Evolutionary conservation across 1,140 invertebrate genomes (phyloP), one percentile per base, ranked within the genome.

Genomic region (Arion vulgaris): DNA sequence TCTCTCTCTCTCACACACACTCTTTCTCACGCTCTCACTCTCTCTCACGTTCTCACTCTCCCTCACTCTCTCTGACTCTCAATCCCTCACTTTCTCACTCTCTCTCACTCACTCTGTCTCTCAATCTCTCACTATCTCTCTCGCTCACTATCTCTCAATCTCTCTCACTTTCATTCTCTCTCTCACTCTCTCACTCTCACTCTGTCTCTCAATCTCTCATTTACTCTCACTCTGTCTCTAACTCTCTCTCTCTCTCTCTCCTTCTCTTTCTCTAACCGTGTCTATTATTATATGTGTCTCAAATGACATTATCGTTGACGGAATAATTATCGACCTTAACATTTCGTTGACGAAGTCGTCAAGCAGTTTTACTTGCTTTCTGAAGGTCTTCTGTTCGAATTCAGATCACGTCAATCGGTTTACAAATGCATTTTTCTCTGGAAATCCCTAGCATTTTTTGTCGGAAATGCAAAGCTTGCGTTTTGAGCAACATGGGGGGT

Each of bases 121-220:
- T 75, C 72, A n/a, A 7, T 45, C 38, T 75, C 41, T 28, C 72
- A 45, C 72, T 45, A 36, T 75, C 38, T 75, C 72, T 75, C 28
- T 75, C 41, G 41, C 28, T 75, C 36, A 45, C 72, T 49, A 15
- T 45, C 38, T 75, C 36, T 26, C 36, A 45, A 13, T 45, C 72
- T 75, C 39, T 75, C 39, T 75, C 72, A 45, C 72, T 75, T 38
- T 75, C 72, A 45, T 38, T 75, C 39, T 75, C 72, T 45, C 72
- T 75, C 15, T 45, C 72, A 45, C 72, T 23, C 39, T 75, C 39
- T 75, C 72, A 45, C 72, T 39, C 72, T 75, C 39, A 45, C 39
- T 75, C 72, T 75, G 4, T 75, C 72, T 45, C 72, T 75, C 39
- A 11, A 36, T 75, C 72, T 75, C 72, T 75, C 72, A 45, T 7